A percentile compares a stretch with the other conserved stretches of the same genome.
phyloP scores from a whole-genome alignment of 64 coral and sea anemone species.

The Cladopsammia gracilis region DNA sequence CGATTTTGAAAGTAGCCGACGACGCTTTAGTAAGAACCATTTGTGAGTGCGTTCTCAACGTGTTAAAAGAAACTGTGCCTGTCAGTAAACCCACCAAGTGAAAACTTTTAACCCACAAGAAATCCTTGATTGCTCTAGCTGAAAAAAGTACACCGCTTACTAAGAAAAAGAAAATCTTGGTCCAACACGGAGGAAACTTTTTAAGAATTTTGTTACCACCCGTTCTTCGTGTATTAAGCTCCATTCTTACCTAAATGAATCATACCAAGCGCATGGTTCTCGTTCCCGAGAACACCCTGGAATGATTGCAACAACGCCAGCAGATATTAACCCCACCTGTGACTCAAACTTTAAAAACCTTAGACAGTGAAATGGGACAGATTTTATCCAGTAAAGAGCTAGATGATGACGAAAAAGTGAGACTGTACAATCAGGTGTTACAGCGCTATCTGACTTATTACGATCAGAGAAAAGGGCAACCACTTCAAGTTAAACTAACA shows the following conservation, averaged over 20 bases:
- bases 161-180: no score
- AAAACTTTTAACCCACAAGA: not conserved
- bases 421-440: no score
- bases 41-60: conserved; percentile 61
- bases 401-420: no score
- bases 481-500: no score
- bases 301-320: no score
- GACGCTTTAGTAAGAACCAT: conserved; percentile 50
- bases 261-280: no score
- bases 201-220: conserved; percentile 4
- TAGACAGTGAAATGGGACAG: not conserved
- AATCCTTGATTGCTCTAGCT: not conserved
- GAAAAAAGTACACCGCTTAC: not conserved
- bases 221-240: not conserved
- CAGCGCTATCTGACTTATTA: no score
- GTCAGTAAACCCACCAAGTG: not conserved
- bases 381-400: no score
- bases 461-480: no score
- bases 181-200: not conserved
- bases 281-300: no score
- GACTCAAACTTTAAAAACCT: not conserved
- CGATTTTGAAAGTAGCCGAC: conserved; percentile 74
- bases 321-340: not conserved
- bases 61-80: conserved; percentile 39
- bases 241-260: no score